These are phyloP conservation scores for Xiphophorus hellerii DNA, from an alignment of 2,113 vertebrate genomes.

Conservation along the genomic window DNA sequence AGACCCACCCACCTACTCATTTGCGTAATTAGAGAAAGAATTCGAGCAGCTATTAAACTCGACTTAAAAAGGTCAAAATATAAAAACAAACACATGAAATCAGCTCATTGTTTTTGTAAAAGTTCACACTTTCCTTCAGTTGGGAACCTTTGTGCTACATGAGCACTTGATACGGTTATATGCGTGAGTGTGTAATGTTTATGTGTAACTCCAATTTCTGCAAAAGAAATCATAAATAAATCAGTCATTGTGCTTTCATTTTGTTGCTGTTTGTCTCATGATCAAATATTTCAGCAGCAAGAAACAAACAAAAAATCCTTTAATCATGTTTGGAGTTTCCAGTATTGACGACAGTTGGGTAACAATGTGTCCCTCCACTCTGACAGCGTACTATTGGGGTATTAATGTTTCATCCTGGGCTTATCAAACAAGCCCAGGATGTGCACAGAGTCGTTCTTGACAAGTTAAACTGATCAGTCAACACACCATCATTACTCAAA, in stretches of 20 bases:
- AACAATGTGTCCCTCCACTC: not conserved
- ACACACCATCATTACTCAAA: slow-evolving; percentile 25
- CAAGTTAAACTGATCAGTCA: slow-evolving; percentile 44
- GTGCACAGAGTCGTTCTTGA: slow-evolving; percentile 13
- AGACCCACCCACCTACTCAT: slow-evolving; percentile 39
- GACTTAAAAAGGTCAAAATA: slow-evolving; percentile 3
- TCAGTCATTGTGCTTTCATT: not conserved
- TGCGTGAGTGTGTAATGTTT: slow-evolving; percentile 33
- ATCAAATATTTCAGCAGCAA: not conserved
- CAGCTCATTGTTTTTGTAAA: slow-evolving; percentile 41
- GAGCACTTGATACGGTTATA: slow-evolving; percentile 69
- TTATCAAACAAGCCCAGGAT: not conserved
- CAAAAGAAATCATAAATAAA: not conserved
- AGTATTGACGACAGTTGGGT: not conserved
- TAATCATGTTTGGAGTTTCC: not conserved
- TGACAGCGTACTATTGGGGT: slow-evolving; percentile 29
- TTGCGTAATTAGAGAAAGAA: slow-evolving; percentile 62
- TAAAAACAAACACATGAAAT: slow-evolving; percentile 28
- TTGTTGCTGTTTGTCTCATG: no score
- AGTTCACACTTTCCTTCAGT: not conserved
- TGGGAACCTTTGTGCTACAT: slow-evolving; percentile 62
- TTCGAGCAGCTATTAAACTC: slow-evolving; percentile 47
- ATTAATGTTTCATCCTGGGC: slow-evolving; percentile 30
- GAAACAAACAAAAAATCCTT: not conserved
- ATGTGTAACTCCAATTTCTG: slow-evolving; percentile 7